Evolutionary conservation across 2,888 invertebrate species (phyloP), one percentile per base, ranked within the genome.

Genomic region (Sphinx pinastri): DNA sequence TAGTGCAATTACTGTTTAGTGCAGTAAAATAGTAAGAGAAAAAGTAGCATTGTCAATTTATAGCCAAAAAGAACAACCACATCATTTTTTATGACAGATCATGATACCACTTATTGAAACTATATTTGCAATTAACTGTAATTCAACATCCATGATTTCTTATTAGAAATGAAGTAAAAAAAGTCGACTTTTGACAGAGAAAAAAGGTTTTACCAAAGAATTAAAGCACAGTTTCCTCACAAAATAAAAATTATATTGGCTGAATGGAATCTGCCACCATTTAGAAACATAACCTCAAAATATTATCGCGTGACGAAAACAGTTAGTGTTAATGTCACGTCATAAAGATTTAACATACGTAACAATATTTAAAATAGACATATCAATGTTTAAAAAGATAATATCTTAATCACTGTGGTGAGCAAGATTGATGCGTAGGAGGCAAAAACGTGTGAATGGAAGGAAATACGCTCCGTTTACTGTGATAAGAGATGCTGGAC

Each of bases 391-490:
- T 63, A 63, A 49, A 63, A 13, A 63, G 63, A 63, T 63, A 63
- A 63, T 63, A 75, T 78, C 77, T 80, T 79, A 78, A 63, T 63
- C 47, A 47, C 16, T 47, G 10, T 13, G 11, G 47, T 47, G 63
- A 47, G 47, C 19, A 75, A 80, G 79, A 79, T 74, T 80, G 79
- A 82, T 81, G 76, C 73, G 68, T 69, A 45, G 69, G 69, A 77
- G 74, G 79, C 75, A 83, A 82, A 83, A 83, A 81, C 83, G 83
- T 83, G 83, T 83, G 83, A 83, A 83, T 80, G 73, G 60, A 79
- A 73, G 71, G 67, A 71, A 67, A 72, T 73, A 72, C 82, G 81
- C 81, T 79, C 84, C 79, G 82, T 81, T 83, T 83, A 81, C 81
- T 83, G 76, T 77, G 81, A 76, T 78, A 78, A 73, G 49, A 13